phyloP scores from a whole-genome alignment of 2,113 vertebrate species.

The Ornithorhynchus anatinus region DNA sequence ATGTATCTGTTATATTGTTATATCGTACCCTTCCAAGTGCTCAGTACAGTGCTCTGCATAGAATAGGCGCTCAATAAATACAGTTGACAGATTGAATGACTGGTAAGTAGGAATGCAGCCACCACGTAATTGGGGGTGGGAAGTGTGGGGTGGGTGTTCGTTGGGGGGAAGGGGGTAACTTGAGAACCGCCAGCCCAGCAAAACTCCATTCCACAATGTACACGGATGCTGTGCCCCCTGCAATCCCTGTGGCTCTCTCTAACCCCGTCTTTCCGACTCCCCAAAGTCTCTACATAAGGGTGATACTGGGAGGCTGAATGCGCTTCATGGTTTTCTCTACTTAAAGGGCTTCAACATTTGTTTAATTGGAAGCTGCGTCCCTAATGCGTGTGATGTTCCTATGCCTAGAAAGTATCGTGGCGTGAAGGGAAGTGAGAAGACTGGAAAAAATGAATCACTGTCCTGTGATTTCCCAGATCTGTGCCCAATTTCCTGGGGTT shows the following conservation, averaged over 20 bases:
- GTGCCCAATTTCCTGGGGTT: background rate
- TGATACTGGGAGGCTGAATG: background rate
- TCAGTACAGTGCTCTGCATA: no score
- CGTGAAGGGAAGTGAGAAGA: constrained; percentile 15
- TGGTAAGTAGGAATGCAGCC: no score
- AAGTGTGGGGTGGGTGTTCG: no score
- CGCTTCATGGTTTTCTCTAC: background rate
- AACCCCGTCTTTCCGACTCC: background rate
- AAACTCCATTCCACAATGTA: no score
- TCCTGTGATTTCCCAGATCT: background rate
- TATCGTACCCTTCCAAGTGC: no score
- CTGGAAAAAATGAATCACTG: background rate
- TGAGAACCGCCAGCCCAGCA: no score
- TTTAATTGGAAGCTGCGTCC: background rate
- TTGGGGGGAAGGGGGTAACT: no score
- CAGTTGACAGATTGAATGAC: no score
- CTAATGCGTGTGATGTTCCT: background rate
- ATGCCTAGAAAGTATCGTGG: background rate
- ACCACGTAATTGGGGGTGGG: no score
- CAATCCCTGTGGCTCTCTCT: background rate
- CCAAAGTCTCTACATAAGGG: constrained; percentile 2
- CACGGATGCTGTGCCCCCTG: background rate
- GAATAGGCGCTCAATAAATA: no score
- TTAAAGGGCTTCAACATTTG: constrained; percentile 7
- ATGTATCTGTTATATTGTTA: no score